Percentiles rank a stretch among this genome's conserved stretches.
Conservation (phyloP, 1,140 invertebrate genomes). For the Cotesia vestalis region DNA sequence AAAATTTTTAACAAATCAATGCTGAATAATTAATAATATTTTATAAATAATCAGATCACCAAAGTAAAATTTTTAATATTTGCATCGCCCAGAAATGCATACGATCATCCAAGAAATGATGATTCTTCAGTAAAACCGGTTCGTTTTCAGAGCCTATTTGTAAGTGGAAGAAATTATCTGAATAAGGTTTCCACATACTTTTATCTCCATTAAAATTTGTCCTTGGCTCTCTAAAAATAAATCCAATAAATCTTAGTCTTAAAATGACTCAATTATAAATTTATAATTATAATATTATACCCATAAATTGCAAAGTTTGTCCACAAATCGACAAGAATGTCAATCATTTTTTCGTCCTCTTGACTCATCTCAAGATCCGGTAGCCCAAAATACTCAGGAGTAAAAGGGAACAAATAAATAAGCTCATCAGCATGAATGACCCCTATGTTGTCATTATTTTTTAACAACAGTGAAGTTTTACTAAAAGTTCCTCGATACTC, state of each 20-base stretch:
- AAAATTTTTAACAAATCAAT: no score
- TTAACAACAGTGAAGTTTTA: slow-evolving; percentile 13
- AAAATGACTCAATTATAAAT: neutral
- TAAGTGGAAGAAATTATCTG: slow-evolving; percentile 8
- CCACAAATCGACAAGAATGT: slow-evolving; percentile 37
- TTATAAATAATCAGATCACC: neutral
- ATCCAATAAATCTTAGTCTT: neutral
- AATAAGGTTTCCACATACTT: slow-evolving; percentile 20
- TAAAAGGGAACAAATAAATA: slow-evolving; percentile 33
- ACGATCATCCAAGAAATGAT: slow-evolving; percentile 14
- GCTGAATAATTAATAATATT: no score
- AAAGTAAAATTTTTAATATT: slow-evolving; percentile 26
- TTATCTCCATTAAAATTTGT: slow-evolving; percentile 16
- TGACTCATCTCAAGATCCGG: slow-evolving; percentile 1
- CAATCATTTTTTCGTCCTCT: slow-evolving; percentile 30
- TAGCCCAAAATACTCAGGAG: neutral
- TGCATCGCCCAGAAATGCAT: slow-evolving; percentile 39
- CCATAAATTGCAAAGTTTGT: slow-evolving; percentile 36
- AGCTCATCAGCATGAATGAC: slow-evolving; percentile 39
- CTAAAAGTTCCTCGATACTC: slow-evolving; percentile 39
- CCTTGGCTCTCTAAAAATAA: slow-evolving; percentile 17
- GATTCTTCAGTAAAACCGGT: neutral
- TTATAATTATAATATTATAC: slow-evolving; percentile 25
- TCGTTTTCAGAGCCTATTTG: slow-evolving; percentile 10
- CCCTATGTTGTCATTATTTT: slow-evolving; percentile 32